Evolutionary conservation across 64 coral and sea anemone genomes (phyloP), one percentile per base, ranked within the genome.

Genomic region (Stichodactyla mertensii): DNA sequence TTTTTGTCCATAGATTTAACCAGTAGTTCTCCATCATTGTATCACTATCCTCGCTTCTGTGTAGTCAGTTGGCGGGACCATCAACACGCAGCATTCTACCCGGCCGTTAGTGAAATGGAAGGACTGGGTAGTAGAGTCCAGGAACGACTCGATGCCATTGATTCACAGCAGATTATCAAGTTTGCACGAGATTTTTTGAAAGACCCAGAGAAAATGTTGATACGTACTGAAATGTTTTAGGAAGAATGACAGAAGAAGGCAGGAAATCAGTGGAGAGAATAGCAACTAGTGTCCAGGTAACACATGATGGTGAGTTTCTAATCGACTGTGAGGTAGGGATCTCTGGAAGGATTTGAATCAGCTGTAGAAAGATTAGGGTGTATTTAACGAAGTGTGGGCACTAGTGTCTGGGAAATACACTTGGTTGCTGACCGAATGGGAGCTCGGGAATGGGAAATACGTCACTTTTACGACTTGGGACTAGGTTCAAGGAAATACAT

Each of bases 151-250:
- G 77, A 97, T 56, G 80, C 58, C 31, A 97, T 97, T 52, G 88
- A 87, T 58, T 90, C 90, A 4, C 94, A 97, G 70, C 80, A 97
- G 58, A 97, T 97, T 24, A 93, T 97, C 55, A 89, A 92, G 51
- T 97, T 97, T 54, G 85, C 78, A 7, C 74, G 45, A 78, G 78
- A 90, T 62, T 97, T 90, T 26, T 15, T 97, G 10, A 77, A 88
- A 23, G 86, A 97, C 54, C 91, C 94, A 10, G 53, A 36, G 58
- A 69, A 62, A 31, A 70, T 89, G 81, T 77, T 93, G 16, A 70
- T 93, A 10, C 93, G 92, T 84, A 97, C 94, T 57, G 94, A 97
- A 60, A 90, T 90, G 88, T 97, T 97, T 61, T 97, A 87, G 24
- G 24, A 74, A 74, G 26, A 31, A 12, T 45, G 36, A 45, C 36